Conservation (phyloP, 2,113 vertebrate genomes). For the Microcebus lehilahytsara region DNA sequence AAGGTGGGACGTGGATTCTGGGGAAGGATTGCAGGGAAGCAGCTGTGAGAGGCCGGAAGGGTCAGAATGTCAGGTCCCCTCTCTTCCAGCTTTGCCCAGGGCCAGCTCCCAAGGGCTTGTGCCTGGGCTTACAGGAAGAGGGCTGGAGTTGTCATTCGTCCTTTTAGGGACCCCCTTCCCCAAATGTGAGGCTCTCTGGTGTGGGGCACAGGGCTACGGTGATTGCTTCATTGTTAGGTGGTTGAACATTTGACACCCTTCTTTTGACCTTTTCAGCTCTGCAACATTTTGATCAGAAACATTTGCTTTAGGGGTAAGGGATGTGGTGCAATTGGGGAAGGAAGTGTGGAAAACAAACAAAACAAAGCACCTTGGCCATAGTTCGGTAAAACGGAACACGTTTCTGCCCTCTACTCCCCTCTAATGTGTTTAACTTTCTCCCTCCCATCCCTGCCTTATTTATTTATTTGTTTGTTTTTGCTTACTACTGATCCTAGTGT, state of each 20-base stretch:
- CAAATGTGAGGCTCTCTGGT: neutral
- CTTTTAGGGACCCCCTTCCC: neutral
- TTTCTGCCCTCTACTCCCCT: neutral
- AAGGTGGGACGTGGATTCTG: neutral
- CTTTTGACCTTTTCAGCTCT: constrained; percentile 10
- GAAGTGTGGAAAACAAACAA: constrained; percentile 25
- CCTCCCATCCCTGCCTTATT: neutral
- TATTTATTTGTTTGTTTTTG: neutral
- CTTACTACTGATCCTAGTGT: neutral
- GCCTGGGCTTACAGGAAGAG: neutral
- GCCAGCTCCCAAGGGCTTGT: neutral
- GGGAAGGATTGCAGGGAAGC: neutral
- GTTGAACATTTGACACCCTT: neutral
- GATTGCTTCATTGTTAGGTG: neutral
- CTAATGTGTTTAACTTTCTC: neutral
- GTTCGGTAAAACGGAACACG: neutral
- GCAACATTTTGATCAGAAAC: constrained; percentile 40
- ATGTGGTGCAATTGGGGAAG: constrained; percentile 30
- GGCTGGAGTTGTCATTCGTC: neutral
- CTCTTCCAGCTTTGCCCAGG: neutral
- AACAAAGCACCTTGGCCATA: neutral
- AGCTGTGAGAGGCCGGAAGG: neutral
- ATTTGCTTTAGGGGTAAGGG: neutral
- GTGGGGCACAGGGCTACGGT: neutral
- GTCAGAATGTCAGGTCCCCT: neutral